Conservation (phyloP, 2,113 vertebrate genomes). For the Probosciger aterrimus region DNA sequence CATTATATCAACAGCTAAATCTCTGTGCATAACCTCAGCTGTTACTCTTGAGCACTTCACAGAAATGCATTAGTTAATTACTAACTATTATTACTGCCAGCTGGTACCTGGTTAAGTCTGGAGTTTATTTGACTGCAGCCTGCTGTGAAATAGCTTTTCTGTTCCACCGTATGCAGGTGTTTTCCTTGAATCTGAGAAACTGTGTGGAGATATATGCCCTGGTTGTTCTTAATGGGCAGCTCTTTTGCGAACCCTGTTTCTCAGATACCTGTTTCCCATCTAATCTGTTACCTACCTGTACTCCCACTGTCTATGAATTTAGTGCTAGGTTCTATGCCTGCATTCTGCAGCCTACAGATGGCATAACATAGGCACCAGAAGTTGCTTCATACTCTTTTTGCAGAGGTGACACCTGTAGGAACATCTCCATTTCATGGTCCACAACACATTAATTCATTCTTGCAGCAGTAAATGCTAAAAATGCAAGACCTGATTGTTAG, state of each 20-base stretch:
- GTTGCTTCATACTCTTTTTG: background rate
- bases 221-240: background rate
- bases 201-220: background rate
- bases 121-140: background rate
- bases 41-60: background rate
- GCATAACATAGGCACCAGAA: background rate
- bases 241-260: background rate
- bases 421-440: background rate
- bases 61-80: slow-evolving; percentile 37
- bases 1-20: background rate
- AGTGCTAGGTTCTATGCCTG: background rate
- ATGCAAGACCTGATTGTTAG: background rate
- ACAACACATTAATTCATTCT: background rate
- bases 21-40: background rate
- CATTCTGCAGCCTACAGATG: background rate
- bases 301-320: background rate
- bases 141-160: background rate
- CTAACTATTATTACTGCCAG: background rate
- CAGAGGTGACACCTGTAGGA: background rate
- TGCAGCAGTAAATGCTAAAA: background rate
- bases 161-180: background rate
- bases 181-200: background rate
- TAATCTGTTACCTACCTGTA: background rate
- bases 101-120: background rate
- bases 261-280: background rate